These are phyloP conservation scores for Brachionus asplanchnoidis DNA, from an alignment of 1,140 invertebrate genomes.

Conservation along the genomic window DNA sequence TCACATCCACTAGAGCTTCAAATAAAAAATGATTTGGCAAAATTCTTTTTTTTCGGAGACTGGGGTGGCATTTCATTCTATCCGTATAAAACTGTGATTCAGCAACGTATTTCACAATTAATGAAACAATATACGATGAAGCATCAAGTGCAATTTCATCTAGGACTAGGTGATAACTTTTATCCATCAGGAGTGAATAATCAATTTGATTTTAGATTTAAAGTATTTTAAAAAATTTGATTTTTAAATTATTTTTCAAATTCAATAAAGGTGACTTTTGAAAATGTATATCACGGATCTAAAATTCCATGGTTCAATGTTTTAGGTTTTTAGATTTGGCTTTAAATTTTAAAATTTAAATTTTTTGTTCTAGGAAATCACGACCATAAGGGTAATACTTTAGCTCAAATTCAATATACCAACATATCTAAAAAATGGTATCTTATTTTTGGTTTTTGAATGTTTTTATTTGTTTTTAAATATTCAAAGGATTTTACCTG, in stretches of 20 bases:
- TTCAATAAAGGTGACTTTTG: constrained; percentile 47
- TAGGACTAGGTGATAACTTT: constrained; percentile 58
- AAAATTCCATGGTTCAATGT: constrained; percentile 55
- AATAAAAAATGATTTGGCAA: background rate
- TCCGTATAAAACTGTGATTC: constrained; percentile 52
- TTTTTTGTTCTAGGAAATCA: constrained; percentile 54
- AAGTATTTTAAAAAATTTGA: constrained; percentile 46
- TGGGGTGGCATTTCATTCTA: constrained; percentile 54
- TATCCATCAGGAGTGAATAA: constrained; percentile 55
- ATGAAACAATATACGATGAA: constrained; percentile 49
- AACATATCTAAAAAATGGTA: constrained; percentile 11
- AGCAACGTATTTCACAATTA: constrained; percentile 49
- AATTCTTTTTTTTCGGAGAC: constrained; percentile 53
- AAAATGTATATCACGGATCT: constrained; percentile 46
- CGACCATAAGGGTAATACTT: constrained; percentile 57
- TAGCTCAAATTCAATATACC: constrained; percentile 50
- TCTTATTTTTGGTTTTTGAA: background rate
- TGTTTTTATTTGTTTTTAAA: background rate
- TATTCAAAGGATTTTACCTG: constrained; percentile 54
- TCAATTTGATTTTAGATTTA: constrained; percentile 53
- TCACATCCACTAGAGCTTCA: background rate
- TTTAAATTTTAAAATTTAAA: background rate
- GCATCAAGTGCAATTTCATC: constrained; percentile 48
- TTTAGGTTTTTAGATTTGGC: background rate
- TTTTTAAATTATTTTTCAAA: background rate